Conservation (phyloP, 2,888 invertebrate genomes). For the Isotomurus palustris region DNA sequence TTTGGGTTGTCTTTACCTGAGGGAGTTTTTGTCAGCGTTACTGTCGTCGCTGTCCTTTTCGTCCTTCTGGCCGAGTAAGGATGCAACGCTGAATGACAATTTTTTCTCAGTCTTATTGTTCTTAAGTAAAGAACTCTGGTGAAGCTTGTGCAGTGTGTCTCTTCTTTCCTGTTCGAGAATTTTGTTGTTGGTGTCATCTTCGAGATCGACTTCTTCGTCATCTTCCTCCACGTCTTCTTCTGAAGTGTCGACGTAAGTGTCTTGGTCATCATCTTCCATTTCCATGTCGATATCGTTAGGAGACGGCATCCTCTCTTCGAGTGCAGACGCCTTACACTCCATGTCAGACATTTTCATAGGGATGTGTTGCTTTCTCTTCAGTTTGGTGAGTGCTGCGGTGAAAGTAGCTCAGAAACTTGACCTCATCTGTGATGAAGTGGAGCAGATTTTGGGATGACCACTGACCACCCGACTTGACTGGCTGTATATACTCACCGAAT, state of each 20-base stretch:
- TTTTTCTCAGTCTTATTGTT: conserved; percentile 47
- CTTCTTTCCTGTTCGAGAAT: conserved; percentile 19
- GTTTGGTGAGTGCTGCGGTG: background rate
- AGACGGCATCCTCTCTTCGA: conserved; percentile 41
- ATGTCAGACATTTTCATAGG: conserved; percentile 47
- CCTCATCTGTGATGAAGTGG: too few relatives aligned
- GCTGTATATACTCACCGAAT: too few relatives aligned
- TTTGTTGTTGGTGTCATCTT: conserved; percentile 22
- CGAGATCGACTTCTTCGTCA: conserved; percentile 41
- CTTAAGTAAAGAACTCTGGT: conserved; percentile 40
- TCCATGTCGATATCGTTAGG: conserved; percentile 48
- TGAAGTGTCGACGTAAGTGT: conserved; percentile 43
- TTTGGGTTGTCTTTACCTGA: conserved; percentile 33
- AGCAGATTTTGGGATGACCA: too few relatives aligned
- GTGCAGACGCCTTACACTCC: conserved; percentile 38
- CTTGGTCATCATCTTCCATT: conserved; percentile 47
- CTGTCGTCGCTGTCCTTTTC: conserved; percentile 45
- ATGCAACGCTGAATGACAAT: conserved; percentile 47
- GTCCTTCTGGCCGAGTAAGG: conserved; percentile 42
- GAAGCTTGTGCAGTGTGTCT: conserved; percentile 36
- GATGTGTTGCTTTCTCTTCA: too few relatives aligned
- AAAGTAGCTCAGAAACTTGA: too few relatives aligned
- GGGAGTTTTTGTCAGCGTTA: conserved; percentile 44
- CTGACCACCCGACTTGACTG: too few relatives aligned
- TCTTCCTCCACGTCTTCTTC: conserved; percentile 47